These are phyloP conservation scores for Sciurus vulgaris DNA, from an alignment of 2,797 vertebrate species.

Conservation along the genomic window DNA sequence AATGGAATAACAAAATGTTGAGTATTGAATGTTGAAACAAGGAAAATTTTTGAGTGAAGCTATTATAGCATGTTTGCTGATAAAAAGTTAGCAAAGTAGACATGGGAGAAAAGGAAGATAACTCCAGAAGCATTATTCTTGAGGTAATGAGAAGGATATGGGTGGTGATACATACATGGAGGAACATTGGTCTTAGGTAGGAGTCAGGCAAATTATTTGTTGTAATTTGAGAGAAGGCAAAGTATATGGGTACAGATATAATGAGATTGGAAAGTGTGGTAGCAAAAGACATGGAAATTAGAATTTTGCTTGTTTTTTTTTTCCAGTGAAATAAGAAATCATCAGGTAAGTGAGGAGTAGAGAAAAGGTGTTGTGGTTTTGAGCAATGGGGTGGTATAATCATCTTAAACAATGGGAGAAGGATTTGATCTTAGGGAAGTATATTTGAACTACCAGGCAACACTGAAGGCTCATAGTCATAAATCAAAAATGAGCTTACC, in stretches of 20 bases:
- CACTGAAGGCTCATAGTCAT: background rate
- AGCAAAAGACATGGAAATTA: background rate
- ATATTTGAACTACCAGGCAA: background rate
- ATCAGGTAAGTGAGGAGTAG: constrained; percentile 35
- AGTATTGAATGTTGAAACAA: constrained; percentile 9
- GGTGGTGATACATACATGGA: background rate
- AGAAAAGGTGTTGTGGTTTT: constrained; percentile 35
- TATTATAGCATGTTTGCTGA: background rate
- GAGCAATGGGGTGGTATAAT: background rate
- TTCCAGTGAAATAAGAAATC: constrained; percentile 36
- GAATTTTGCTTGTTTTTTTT: background rate
- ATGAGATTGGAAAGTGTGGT: background rate
- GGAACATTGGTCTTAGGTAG: background rate
- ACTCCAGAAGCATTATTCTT: constrained; percentile 40
- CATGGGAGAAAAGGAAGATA: background rate
- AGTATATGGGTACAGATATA: background rate
- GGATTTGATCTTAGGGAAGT: constrained; percentile 26
- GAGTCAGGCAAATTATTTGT: background rate
- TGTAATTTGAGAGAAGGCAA: constrained; percentile 23
- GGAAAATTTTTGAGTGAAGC: constrained; percentile 13
- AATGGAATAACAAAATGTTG: background rate
- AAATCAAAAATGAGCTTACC: constrained; percentile 15
- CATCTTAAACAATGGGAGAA: constrained; percentile 9
- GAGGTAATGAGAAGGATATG: background rate
- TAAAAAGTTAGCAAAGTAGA: constrained; percentile 44